phyloP scores from a whole-genome alignment of 1,140 invertebrate species.

The Meloidogyne hapla region DNA sequence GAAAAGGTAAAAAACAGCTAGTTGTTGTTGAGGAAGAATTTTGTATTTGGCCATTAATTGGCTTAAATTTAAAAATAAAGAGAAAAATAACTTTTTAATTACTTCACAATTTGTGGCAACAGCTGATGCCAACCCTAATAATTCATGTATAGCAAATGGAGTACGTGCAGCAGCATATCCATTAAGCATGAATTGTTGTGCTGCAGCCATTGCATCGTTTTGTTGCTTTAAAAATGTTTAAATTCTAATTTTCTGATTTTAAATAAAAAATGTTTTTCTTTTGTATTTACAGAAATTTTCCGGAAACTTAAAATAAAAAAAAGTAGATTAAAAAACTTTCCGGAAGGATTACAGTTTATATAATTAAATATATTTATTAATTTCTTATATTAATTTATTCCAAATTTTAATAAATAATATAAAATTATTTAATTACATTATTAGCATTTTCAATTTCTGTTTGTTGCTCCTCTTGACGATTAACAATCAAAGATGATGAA shows the following conservation, averaged over 20 bases:
- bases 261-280: no score
- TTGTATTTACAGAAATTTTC: no score
- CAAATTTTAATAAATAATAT: no score
- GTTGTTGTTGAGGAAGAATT: slow-evolving; percentile 1
- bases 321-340: no score
- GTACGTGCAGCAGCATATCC: slow-evolving; percentile 18
- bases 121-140: slow-evolving; percentile 41
- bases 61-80: slow-evolving; percentile 6
- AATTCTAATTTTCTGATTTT: not conserved
- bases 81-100: not conserved
- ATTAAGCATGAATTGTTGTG: slow-evolving; percentile 18
- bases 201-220: not conserved
- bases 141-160: slow-evolving; percentile 44
- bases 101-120: not conserved
- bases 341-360: no score
- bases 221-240: not conserved
- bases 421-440: not conserved
- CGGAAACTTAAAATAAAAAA: no score
- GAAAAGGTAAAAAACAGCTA: not conserved
- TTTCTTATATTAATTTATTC: no score
- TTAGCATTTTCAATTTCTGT: not conserved
- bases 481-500: not conserved
- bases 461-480: not conserved
- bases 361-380: no score
- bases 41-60: slow-evolving; percentile 9